These are phyloP conservation scores for Chloropsis hardwickii DNA, from an alignment of 2,113 vertebrate genomes.

Conservation along the genomic window DNA sequence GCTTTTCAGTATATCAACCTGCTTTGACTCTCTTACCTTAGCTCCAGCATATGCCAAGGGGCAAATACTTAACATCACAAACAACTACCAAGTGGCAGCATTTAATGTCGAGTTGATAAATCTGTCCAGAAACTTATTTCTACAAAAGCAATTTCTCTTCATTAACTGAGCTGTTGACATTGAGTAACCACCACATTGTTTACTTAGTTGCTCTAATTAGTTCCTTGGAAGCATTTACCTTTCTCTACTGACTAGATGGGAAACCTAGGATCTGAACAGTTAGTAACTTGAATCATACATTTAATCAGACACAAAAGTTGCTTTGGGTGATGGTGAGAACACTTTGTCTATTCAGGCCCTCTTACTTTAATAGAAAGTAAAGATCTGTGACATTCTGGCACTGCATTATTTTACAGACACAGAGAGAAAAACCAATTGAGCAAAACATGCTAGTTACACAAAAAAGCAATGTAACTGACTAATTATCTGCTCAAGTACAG, in stretches of 20 bases:
- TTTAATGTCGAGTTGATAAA: neutral
- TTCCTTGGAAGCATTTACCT: neutral
- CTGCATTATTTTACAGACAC: neutral
- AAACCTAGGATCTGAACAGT: neutral
- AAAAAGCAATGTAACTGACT: neutral
- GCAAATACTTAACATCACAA: neutral
- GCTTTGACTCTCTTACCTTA: neutral
- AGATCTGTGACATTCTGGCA: neutral
- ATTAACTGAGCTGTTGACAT: neutral
- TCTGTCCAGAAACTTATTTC: neutral
- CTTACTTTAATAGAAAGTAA: neutral
- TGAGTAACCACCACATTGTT: neutral
- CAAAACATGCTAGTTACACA: neutral
- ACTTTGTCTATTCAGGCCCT: neutral
- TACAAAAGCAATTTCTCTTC: neutral
- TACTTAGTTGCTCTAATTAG: neutral
- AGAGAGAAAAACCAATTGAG: neutral
- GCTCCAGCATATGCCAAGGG: neutral
- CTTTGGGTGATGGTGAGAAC: neutral
- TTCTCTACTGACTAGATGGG: neutral
- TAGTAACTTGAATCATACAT: neutral
- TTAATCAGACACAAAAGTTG: neutral
- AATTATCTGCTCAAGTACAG: neutral
- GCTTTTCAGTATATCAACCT: neutral
- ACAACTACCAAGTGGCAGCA: neutral